These are phyloP conservation scores for Anabacerthia variegaticeps DNA, from an alignment of 2,797 vertebrate species.

Conservation along the genomic window DNA sequence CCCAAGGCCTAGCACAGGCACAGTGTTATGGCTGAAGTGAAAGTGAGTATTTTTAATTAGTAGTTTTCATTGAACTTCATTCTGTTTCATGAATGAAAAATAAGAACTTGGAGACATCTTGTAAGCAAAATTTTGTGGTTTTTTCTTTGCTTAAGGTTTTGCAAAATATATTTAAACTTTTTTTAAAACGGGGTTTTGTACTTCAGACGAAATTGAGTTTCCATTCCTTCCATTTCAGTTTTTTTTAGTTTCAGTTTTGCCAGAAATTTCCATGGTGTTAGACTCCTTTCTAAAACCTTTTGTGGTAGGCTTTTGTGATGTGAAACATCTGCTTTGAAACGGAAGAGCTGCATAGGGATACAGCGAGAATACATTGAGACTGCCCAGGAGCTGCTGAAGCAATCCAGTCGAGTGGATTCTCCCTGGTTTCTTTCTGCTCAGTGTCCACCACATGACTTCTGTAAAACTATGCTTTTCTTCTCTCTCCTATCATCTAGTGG, in stretches of 20 bases:
- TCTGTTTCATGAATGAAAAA: not conserved
- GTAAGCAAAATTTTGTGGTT: not conserved
- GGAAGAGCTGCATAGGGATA: not conserved
- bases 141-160: not conserved
- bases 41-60: not conserved
- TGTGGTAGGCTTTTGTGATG: not conserved
- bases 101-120: not conserved
- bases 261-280: not conserved
- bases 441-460: not conserved
- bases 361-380: not conserved
- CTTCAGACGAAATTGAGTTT: not conserved
- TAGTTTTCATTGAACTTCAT: not conserved
- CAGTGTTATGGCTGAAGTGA: not conserved
- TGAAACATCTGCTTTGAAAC: not conserved
- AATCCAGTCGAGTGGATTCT: not conserved
- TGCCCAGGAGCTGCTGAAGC: not conserved
- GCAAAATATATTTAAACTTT: not conserved
- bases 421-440: not conserved
- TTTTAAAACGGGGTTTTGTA: not conserved
- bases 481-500: not conserved
- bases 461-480: not conserved
- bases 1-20: not conserved
- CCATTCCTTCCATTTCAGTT: not conserved
- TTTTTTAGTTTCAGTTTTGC: not conserved
- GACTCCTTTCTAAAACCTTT: not conserved